phyloP scores from a whole-genome alignment of 2,888 invertebrate species.

The Microdon myrmicae region DNA sequence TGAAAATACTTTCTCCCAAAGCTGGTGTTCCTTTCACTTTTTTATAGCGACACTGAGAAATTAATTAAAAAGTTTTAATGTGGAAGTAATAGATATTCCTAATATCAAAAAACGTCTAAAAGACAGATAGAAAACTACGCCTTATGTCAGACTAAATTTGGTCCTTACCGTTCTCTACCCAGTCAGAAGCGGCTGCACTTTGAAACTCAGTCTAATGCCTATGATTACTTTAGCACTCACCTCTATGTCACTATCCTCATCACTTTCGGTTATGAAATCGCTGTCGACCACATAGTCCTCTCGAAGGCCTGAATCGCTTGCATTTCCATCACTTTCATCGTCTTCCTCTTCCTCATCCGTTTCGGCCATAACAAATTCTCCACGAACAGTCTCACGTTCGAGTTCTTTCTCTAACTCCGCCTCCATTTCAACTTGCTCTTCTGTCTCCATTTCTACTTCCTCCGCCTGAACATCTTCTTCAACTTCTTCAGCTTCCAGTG shows the following conservation, averaged over 20 bases:
- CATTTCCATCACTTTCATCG: conserved; percentile 50
- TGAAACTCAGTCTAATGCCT: no score
- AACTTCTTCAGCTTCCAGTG: conserved; percentile 86
- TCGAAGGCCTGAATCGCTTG: conserved; percentile 77
- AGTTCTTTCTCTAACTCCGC: conserved; percentile 72
- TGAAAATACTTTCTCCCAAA: no score
- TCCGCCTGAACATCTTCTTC: conserved; percentile 77
- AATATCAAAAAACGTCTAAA: no score
- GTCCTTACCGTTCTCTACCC: no score
- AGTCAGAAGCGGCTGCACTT: no score
- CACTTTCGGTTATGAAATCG: conserved; percentile 77
- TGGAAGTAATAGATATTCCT: no score
- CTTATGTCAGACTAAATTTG: no score
- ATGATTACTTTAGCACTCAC: no score
- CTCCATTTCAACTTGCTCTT: conserved; percentile 73
- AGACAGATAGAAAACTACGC: no score
- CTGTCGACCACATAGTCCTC: conserved; percentile 74
- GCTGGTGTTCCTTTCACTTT: no score
- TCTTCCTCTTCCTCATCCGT: conserved; percentile 57
- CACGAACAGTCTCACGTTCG: conserved; percentile 63
- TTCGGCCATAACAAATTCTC: conserved; percentile 66
- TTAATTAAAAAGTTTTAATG: no score
- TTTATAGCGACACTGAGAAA: no score
- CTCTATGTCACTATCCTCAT: conserved; percentile 84
- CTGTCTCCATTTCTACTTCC: conserved; percentile 72